Evolutionary conservation across 2,113 vertebrate genomes (phyloP), one percentile per base, ranked within the genome.

Genomic region (Gobio gobio): DNA sequence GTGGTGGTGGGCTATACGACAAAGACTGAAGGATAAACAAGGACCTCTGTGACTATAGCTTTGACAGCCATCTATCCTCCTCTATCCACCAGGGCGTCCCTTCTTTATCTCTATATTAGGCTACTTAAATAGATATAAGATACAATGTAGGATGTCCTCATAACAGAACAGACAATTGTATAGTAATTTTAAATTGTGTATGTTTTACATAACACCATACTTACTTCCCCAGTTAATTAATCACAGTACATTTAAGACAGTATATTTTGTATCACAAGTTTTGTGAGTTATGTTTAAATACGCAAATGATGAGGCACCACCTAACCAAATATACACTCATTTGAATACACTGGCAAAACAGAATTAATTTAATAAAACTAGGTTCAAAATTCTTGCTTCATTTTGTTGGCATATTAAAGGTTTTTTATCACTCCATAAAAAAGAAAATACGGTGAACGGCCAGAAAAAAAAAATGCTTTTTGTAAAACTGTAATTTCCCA

Each of bases 51-150:
- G 91, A 92, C 90, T 83, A 90, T 82, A 87, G 90, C 87, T 93
- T 94, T 93, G 82, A 92, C 89, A 64, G 72, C 85, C 87, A 92
- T 94, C 92, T 36, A 92, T 87, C 85, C 88, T n/a, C 81, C 84
- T 24, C 51, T 18, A 70, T 20, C 9, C 66, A 43, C 2, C 18
- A 40, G 16, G 18, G 64, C 33, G 40, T 22, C 66, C 10, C 4
- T 10, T 33, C 1, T 61, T 61, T 43, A 14, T 43, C 12, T 78
- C 7, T n/a, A 16, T 43, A 78, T 10, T 78, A 40, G 36, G 36
- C 36, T 40, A 22, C 12, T 43, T 16, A 33, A 61, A 24, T 43
- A 43, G 3, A 43, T 16, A 43, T 70, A 70, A 43, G 13, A 1
- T 77, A 56, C 54, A 43, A 4, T 72, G 2, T 3, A 24, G 20